Evolutionary conservation across 2,113 vertebrate genomes (phyloP).

Genomic region (Alouatta palliata): DNA sequence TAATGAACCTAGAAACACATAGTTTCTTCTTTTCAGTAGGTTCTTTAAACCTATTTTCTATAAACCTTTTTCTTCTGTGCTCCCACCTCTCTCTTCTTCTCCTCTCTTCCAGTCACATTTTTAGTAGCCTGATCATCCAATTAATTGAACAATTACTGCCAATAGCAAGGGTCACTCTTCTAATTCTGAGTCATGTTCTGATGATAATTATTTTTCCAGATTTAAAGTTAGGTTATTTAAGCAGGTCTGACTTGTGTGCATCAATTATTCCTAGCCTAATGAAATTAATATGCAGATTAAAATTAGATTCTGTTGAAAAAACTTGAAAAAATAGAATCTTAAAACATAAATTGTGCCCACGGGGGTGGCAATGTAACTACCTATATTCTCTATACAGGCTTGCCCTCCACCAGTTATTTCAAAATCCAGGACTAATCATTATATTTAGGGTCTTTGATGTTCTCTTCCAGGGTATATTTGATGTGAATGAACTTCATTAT

Average conservation of each 20-base stretch:
- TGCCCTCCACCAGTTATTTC: not conserved
- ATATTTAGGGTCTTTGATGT: conserved; percentile 51
- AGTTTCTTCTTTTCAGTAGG: not conserved
- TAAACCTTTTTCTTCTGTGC: not conserved
- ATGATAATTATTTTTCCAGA: conserved; percentile 66
- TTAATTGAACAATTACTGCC: conserved; percentile 48
- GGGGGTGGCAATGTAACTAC: not conserved
- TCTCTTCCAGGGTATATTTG: conserved; percentile 59
- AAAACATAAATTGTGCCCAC: conserved; percentile 38
- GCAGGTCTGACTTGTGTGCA: not conserved
- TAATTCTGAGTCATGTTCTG: conserved; percentile 32
- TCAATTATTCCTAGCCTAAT: conserved; percentile 10
- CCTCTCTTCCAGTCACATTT: conserved; percentile 5
- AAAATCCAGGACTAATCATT: conserved; percentile 56
- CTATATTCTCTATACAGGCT: conserved; percentile 9
- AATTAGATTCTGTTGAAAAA: conserved; percentile 38
- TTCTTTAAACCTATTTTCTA: not conserved
- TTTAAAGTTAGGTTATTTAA: conserved; percentile 56
- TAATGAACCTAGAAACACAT: not conserved
- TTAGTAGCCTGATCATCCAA: not conserved
- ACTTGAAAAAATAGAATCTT: conserved; percentile 11
- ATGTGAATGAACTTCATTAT: conserved; percentile 62
- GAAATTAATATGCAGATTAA: conserved; percentile 49
- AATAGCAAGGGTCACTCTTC: conserved; percentile 32
- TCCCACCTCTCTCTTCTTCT: not conserved